Base-by-base conservation (phyloP, 2,113 vertebrate genomes). In the Callaeas wilsoni region DNA sequence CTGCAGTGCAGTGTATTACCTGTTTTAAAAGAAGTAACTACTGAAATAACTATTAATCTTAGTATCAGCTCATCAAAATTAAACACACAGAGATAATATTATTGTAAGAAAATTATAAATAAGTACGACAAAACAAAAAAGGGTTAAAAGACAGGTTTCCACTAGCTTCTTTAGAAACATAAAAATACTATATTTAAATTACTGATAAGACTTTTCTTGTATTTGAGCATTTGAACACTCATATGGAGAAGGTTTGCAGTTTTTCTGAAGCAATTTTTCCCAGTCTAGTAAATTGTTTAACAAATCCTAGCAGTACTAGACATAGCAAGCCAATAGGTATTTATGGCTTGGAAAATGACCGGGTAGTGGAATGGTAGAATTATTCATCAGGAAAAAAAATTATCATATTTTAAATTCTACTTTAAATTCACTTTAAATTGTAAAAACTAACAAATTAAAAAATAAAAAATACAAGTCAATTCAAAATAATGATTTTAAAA, bases 11-110 rank as follows among this genome's bases (percentile, higher is more conserved):
- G 70, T 57, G 21, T 78, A 76, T 59, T 79, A 85, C 42, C n/a
- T 41, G 4, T 64, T 59, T 44, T 86, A 89, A 86, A 73, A 37
- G 1, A 91, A 90, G 79, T 8, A 88, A 76, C 56, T 71, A 77
- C 56, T 90, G 12, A 94, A 95, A 87, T 87, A 96, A 94, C 37
- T 95, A 44, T 56, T 59, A 97, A 88, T 90, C 75, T 76, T 94
- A 94, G 59, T n/a, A 50, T 74, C 4, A 3, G 8, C 1, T 49
- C 65, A 79, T 65, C 32, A 89, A 84, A 93, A 91, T 68, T 55
- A 55, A 60, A 69, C 49, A 77, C 9, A 65, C 53, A 56, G 6
- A 95, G 75, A 95, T 25, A 97, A 52, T 57, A 87, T 87, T 93
- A 70, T 68, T 88, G 52, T 62, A 96, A 65, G 75, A 91, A 97